Conservation (phyloP, 2,888 invertebrate species). For the Gymnocheta viridis region DNA sequence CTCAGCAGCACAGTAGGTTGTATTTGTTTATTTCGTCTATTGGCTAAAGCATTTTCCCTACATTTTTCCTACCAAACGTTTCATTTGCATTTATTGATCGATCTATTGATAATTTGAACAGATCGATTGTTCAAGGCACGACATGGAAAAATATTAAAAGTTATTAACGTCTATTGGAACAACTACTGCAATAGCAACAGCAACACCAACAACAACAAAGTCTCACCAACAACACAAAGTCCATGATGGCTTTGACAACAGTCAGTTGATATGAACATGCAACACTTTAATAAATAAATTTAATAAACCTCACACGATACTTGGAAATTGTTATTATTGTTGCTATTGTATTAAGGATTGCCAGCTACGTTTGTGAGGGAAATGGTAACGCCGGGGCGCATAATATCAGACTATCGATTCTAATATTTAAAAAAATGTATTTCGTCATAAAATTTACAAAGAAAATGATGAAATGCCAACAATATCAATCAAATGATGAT, state of each 20-base stretch:
- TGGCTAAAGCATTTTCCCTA: constrained; percentile 38
- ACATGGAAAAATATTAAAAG: constrained; percentile 69
- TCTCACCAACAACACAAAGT: constrained; percentile 41
- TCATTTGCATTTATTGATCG: constrained; percentile 60
- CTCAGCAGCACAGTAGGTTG: constrained; percentile 43
- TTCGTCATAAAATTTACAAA: not conserved
- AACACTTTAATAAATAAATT: constrained; percentile 69
- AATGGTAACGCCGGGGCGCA: not conserved
- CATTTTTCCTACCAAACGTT: constrained; percentile 20
- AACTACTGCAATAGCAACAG: constrained; percentile 29
- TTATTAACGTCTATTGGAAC: constrained; percentile 63
- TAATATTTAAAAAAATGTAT: not conserved
- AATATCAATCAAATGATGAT: not conserved
- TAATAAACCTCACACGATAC: constrained; percentile 65
- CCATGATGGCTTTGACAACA: constrained; percentile 57
- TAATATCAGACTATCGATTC: not conserved
- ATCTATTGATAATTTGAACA: constrained; percentile 63
- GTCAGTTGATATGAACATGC: constrained; percentile 59
- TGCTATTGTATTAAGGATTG: constrained; percentile 38
- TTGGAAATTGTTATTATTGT: constrained; percentile 31
- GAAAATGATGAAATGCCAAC: not conserved
- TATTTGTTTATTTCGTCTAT: constrained; percentile 48
- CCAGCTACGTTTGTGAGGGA: constrained; percentile 5
- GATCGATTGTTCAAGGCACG: constrained; percentile 69
- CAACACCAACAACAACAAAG: constrained; percentile 25